phyloP scores from a whole-genome alignment of 1,140 invertebrate species.

The Anadara kagoshimensis region DNA sequence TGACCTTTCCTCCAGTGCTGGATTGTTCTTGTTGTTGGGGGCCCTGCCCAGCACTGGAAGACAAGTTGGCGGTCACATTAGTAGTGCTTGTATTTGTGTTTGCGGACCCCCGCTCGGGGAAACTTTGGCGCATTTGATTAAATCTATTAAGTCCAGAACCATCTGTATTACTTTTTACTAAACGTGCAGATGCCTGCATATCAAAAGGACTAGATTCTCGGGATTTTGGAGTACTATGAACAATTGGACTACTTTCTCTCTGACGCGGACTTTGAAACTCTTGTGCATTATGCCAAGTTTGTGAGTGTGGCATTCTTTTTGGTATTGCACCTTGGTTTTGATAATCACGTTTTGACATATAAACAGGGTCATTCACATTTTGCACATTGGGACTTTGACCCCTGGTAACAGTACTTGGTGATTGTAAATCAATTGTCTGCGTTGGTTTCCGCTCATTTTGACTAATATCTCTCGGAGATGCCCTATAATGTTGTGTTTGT shows the following conservation, averaged over 20 bases:
- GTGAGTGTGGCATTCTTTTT: slow-evolving; percentile 48
- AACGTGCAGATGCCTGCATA: slow-evolving; percentile 6
- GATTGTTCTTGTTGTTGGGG: slow-evolving; percentile 43
- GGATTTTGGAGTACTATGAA: slow-evolving; percentile 45
- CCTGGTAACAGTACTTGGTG: slow-evolving; percentile 26
- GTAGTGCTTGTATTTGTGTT: slow-evolving; percentile 39
- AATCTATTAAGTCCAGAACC: slow-evolving; percentile 15
- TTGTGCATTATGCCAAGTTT: slow-evolving; percentile 41
- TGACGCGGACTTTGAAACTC: slow-evolving; percentile 23
- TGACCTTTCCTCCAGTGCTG: slow-evolving; percentile 20
- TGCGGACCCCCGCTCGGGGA: slow-evolving; percentile 60
- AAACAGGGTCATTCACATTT: slow-evolving; percentile 9
- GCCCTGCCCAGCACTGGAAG: slow-evolving; percentile 48
- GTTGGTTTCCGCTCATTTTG: neutral
- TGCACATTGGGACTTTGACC: slow-evolving; percentile 16
- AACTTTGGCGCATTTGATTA: slow-evolving; percentile 40
- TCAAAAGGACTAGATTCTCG: slow-evolving; percentile 45
- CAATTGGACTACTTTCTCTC: slow-evolving; percentile 32
- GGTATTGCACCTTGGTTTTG: slow-evolving; percentile 48
- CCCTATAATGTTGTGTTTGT: slow-evolving; percentile 2
- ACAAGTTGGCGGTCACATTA: slow-evolving; percentile 30
- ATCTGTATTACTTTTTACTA: slow-evolving; percentile 24
- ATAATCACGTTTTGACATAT: slow-evolving; percentile 16
- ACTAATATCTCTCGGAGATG: neutral
- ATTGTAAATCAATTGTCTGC: slow-evolving; percentile 12